Evolutionary conservation across 2,888 invertebrate species (phyloP), one percentile per base, ranked within the genome.

Genomic region (Apodemia hepburni): DNA sequence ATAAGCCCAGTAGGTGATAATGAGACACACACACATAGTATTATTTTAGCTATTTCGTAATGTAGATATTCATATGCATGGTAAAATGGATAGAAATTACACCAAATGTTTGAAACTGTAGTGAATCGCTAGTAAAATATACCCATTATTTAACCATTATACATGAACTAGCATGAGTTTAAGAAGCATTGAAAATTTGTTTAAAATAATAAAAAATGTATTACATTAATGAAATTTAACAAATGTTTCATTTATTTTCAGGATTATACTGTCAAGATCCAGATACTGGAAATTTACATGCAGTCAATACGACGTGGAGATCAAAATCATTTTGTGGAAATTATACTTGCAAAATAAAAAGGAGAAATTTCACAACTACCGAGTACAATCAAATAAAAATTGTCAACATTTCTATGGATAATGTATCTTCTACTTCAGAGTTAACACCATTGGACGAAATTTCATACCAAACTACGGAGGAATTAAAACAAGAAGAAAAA

Each of bases 181-280:
- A 29, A 29, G 6, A 29, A 6, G 6, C 29, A 29, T 29, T 29
- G 29, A 29, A 6, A 29, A 29, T 29, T 29, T 29, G 29, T 29
- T 4, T 6, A 6, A 29, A 29, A 29, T 6, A 29, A 29, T n/a
- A n/a, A 35, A 35, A 11, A 35, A 11, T 11, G 35, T 35, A 35
- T 9, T 35, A 11, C 9, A 3, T 35, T 9, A 6, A 0, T 29
- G 2, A 29, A 29, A 35, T 38, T 38, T 38, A 38, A 38, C 5
- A 15, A 38, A 38, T 51, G 22, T 22, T 18, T 22, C 3, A 18
- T 15, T 66, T 65, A 22, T 58, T 86, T 88, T 35, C 86, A 92
- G 92, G 75, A 8, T 75, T 82, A 49, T 84, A 78, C 72, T 92
- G 92, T 69, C 79, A 84, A 68, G 92, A 92, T 71, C 92, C 92